Evolutionary conservation across 1,140 invertebrate genomes (phyloP).

Genomic region (Danaus plexippus): DNA sequence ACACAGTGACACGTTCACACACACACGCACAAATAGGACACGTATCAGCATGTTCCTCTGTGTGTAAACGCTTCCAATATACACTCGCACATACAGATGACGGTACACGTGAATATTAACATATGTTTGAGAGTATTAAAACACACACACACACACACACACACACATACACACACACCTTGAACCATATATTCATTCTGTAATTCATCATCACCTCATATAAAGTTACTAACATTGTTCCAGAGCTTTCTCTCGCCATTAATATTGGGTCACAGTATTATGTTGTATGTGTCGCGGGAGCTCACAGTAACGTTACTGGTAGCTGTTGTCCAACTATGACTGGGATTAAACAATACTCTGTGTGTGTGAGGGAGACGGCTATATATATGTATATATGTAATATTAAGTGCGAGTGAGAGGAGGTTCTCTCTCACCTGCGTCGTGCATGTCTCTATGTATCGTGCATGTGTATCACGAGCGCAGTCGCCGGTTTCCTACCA

Average conservation of each 20-base stretch:
- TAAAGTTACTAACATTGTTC: slow-evolving; percentile 38
- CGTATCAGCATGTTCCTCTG: not conserved
- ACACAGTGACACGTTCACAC: not conserved
- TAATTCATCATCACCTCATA: not conserved
- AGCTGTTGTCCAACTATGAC: not conserved
- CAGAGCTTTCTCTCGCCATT: slow-evolving; percentile 37
- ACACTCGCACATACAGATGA: too few relatives aligned
- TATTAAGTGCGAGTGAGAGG: too few relatives aligned
- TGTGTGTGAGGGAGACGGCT: too few relatives aligned
- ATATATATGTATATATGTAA: too few relatives aligned
- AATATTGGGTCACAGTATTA: slow-evolving; percentile 43
- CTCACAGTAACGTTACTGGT: too few relatives aligned
- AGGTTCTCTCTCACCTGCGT: too few relatives aligned
- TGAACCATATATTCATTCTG: not conserved
- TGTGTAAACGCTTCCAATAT: too few relatives aligned
- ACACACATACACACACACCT: not conserved
- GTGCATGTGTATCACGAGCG: not conserved
- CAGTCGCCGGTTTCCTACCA: too few relatives aligned
- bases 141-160: slow-evolving; percentile 1
- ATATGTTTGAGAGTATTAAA: too few relatives aligned
- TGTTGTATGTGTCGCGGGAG: slow-evolving; percentile 13
- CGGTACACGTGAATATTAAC: too few relatives aligned
- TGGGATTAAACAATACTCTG: too few relatives aligned
- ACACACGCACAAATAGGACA: not conserved
- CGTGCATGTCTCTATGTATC: not conserved